Evolutionary conservation across 1,140 invertebrate genomes (phyloP), one percentile per base, ranked within the genome.

Genomic region (Bombus vancouverensis): DNA sequence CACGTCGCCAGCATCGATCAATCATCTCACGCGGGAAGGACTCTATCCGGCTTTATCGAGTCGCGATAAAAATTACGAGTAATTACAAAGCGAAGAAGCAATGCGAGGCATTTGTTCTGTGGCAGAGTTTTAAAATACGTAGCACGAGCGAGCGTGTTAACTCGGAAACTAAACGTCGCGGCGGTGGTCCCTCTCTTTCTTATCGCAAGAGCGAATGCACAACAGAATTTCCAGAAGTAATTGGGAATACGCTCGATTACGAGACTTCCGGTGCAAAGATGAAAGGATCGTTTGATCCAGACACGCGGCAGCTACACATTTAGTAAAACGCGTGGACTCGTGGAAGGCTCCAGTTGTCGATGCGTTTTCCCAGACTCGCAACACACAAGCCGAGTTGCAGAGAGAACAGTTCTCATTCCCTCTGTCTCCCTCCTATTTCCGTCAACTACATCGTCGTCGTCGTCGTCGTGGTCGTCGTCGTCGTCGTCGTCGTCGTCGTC

Each of bases 311-410:
- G 81, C 81, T 37, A 82, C 42, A n/a, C 62, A 65, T 62, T 85
- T 72, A 72, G 39, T 85, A 57, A 73, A 85, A 85, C 57, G 76
- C 57, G 32, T 79, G 37, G 39, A 62, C 39, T 42, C 32, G 76
- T 62, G 42, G 39, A 42, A 77, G 72, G 76, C 83, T 82, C 74
- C 79, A 47, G 86, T 90, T 53, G 88, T 81, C 71, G 79, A 82
- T 62, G 77, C 79, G 59, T 86, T 91, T 90, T 78, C 22, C 72
- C 83, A 81, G 83, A 78, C 81, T 89, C 44, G 75, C 77, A 80
- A 89, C 88, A 89, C 88, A 89, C 68, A 65, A 66, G 28, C 85
- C 87, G 65, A 57, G 86, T 42, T 77, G 62, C 66, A 66, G 83
- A 81, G 80, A 83, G 80, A 81, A 86, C 71, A 66, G 83, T 84